Conservation (phyloP, 2,113 vertebrate species). For the Menura novaehollandiae region DNA sequence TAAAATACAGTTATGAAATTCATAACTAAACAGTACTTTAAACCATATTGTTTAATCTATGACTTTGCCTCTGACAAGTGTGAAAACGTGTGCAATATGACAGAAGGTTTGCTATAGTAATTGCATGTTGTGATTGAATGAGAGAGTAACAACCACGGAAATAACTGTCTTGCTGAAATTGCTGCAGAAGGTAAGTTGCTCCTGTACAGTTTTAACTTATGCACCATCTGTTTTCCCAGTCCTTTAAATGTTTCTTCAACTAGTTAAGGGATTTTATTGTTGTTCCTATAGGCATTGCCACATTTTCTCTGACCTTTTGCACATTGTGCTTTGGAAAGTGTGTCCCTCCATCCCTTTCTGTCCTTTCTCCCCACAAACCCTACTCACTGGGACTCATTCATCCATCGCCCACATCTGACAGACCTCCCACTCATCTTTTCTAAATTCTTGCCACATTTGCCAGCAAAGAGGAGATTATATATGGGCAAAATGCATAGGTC, state of each 20-base stretch:
- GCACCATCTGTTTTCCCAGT: conserved; percentile 53
- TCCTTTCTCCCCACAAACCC: not conserved
- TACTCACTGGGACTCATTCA: not conserved
- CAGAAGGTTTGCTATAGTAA: conserved; percentile 47
- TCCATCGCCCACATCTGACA: not conserved
- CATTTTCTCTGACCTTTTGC: conserved; percentile 12
- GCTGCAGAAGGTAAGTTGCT: conserved; percentile 33
- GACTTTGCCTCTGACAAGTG: conserved; percentile 37
- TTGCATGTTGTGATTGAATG: conserved; percentile 57
- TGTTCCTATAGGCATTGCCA: not conserved
- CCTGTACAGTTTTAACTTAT: conserved; percentile 43
- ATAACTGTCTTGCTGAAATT: conserved; percentile 31
- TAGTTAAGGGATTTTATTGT: not conserved
- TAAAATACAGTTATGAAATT: conserved; percentile 16
- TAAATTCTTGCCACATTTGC: not conserved
- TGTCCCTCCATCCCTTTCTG: not conserved
- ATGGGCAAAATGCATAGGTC: not conserved
- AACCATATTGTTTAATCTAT: conserved; percentile 55
- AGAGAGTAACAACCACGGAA: conserved; percentile 10
- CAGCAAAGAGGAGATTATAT: not conserved
- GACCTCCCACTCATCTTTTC: not conserved
- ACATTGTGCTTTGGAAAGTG: not conserved
- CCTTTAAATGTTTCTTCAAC: conserved; percentile 41
- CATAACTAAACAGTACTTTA: conserved; percentile 35
- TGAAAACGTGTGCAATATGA: not conserved